Evolutionary conservation across 2,113 vertebrate genomes (phyloP).

Genomic region (Boulengeromyrus knoepffleri): DNA sequence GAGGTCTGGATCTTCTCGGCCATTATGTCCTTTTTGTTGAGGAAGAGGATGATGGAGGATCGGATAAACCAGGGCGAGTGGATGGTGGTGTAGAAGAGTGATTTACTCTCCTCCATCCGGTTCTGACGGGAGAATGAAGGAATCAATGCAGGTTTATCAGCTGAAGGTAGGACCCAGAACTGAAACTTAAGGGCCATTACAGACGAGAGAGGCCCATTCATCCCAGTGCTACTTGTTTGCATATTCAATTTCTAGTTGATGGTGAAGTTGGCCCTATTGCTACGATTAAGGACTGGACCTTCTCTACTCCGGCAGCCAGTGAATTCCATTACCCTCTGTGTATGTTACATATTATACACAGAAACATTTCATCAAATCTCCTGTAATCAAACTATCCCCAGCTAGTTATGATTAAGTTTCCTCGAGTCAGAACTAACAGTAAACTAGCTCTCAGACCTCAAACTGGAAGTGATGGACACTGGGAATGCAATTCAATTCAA

Average conservation of each 20-base stretch:
- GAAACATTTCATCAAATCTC: not conserved
- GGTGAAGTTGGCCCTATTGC: not conserved
- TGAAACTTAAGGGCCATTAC: not conserved
- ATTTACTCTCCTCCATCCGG: conserved; percentile 84
- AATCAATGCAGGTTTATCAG: not conserved
- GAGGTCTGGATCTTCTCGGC: conserved; percentile 76
- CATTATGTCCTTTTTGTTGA: conserved; percentile 85
- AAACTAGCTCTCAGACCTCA: not conserved
- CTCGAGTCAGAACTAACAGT: not conserved
- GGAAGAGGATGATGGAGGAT: conserved; percentile 82
- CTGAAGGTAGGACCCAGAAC: not conserved
- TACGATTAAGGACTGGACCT: not conserved
- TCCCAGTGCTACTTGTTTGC: not conserved
- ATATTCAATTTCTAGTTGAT: not conserved
- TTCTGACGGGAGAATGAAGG: conserved; percentile 56
- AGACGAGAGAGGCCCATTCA: not conserved
- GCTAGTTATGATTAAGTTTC: not conserved
- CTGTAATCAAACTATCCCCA: not conserved
- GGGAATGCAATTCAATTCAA: not conserved
- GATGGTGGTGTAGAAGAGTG: conserved; percentile 79
- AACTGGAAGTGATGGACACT: not conserved
- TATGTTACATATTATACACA: not conserved
- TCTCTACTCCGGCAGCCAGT: not conserved
- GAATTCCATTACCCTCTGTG: not conserved
- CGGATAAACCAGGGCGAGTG: conserved; percentile 75